Evolutionary conservation across 1,140 invertebrate species (phyloP).

Genomic region (Thaumatotibia leucotreta): DNA sequence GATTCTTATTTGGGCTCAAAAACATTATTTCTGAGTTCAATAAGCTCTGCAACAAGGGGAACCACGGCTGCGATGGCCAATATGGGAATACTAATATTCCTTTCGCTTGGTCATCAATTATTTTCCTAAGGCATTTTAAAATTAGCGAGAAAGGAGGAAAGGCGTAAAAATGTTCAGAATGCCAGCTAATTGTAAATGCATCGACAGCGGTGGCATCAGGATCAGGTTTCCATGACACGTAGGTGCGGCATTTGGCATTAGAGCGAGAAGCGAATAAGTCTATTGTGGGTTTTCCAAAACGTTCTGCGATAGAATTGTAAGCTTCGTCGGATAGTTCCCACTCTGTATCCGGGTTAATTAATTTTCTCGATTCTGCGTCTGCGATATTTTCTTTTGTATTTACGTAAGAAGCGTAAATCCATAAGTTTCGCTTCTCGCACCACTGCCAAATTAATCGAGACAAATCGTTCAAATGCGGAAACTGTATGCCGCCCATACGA

Average conservation of each 20-base stretch:
- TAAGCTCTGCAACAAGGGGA: constrained; percentile 16
- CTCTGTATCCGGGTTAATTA: not conserved
- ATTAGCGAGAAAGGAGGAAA: constrained; percentile 7
- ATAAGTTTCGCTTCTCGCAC: constrained; percentile 12
- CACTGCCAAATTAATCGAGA: constrained; percentile 2
- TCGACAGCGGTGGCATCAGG: not conserved
- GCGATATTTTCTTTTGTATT: constrained; percentile 1
- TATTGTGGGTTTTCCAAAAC: not conserved
- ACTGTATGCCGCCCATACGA: too few relatives aligned
- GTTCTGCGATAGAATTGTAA: not conserved
- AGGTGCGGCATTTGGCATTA: not conserved
- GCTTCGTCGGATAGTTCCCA: not conserved
- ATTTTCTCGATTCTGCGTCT: not conserved
- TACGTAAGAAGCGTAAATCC: not conserved
- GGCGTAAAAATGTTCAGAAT: not conserved
- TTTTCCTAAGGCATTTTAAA: constrained; percentile 10
- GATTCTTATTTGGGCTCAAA: constrained; percentile 1
- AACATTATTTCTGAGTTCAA: not conserved
- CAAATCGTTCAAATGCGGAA: not conserved
- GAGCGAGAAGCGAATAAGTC: constrained; percentile 1
- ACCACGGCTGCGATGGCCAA: constrained; percentile 32
- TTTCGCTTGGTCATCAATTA: not conserved
- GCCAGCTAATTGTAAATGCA: constrained; percentile 4
- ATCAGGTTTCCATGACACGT: too few relatives aligned
- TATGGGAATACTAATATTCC: constrained; percentile 4